A percentile compares a stretch with the other conserved stretches of the same genome.
These are phyloP conservation scores for Caenorhabditis sp. DNA, from an alignment of 2,888 invertebrate species.

Conservation along the genomic window DNA sequence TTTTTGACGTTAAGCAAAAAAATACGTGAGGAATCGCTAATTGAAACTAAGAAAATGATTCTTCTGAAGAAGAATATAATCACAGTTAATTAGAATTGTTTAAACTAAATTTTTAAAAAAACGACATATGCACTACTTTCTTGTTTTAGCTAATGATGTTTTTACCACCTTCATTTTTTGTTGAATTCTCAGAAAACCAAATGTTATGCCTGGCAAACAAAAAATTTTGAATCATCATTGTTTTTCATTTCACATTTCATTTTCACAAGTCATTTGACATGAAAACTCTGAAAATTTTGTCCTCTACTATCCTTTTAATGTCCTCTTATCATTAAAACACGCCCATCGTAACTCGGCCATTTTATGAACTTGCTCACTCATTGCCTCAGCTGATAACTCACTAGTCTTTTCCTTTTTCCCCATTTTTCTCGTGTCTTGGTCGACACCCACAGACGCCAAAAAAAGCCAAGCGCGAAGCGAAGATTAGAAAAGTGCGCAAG, in stretches of 20 bases:
- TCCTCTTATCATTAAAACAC: slow-evolving; percentile 24
- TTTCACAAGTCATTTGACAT: neutral
- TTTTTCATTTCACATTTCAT: no score
- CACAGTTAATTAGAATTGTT: no score
- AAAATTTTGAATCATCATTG: no score
- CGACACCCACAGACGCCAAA: slow-evolving; percentile 6
- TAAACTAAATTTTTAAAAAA: no score
- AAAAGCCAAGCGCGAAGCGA: no score
- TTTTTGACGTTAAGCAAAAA: no score
- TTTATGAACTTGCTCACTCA: slow-evolving; percentile 39
- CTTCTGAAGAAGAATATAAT: no score
- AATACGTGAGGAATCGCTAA: neutral
- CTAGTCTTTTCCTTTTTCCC: slow-evolving; percentile 7
- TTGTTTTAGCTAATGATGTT: no score
- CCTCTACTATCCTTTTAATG: neutral
- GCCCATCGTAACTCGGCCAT: slow-evolving; percentile 22
- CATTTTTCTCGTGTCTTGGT: neutral
- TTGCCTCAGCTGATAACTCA: slow-evolving; percentile 42
- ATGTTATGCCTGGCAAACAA: no score
- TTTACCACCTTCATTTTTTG: no score
- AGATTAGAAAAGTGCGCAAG: neutral
- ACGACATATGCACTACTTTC: no score
- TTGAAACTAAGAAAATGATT: neutral
- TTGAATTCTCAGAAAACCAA: no score
- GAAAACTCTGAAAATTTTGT: neutral